Base-by-base conservation (phyloP, 2,797 vertebrate species). In the Sebastiscus albofasciatus region DNA sequence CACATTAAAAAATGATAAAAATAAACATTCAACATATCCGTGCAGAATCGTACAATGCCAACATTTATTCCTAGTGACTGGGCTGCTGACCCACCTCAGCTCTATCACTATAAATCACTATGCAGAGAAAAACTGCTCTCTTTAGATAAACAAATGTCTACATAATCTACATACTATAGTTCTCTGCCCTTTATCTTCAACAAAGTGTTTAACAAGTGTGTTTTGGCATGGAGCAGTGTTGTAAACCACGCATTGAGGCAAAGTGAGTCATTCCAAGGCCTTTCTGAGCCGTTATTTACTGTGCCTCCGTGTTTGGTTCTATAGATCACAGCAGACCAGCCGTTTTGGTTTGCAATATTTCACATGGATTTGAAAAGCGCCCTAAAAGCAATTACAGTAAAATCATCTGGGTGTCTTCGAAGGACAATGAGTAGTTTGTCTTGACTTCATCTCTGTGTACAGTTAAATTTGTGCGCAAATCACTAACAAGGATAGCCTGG, bases 261-360 rank as follows among this genome's bases (percentile, higher is more conserved):
- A 81, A 81, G 60, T 10, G 59, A 82, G 56, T 65, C 61, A 77
- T 71, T 81, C 60, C 27, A 64, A 76, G 62, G 65, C 68, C 66
- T 79, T 59, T 64, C 81, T 69, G 55, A 24, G 61, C 22, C 0
- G 2, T 79, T 80, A 84, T 84, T 82, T 83, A 84, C 68, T 22
- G 34, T 60, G 31, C 69, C 73, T 76, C 29, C 42, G 42, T 72
- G 75, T 77, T 73, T 66, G 33, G 33, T 22, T 9, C 72, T 3
- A 39, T 64, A 77, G 42, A 80, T 87, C 54, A 75, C 58, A 67
- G 56, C 58, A 67, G 69, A 80, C 20, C 52, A 61, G 67, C 31
- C 6, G 2, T 77, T 81, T 87, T 60, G 39, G 42, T 82, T 83
- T 75, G 66, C 67, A 75, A 46, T 84, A 77, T 83, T 73, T 89